phyloP scores from a whole-genome alignment of 2,113 vertebrate species.

The Argyrosomus japonicus region DNA sequence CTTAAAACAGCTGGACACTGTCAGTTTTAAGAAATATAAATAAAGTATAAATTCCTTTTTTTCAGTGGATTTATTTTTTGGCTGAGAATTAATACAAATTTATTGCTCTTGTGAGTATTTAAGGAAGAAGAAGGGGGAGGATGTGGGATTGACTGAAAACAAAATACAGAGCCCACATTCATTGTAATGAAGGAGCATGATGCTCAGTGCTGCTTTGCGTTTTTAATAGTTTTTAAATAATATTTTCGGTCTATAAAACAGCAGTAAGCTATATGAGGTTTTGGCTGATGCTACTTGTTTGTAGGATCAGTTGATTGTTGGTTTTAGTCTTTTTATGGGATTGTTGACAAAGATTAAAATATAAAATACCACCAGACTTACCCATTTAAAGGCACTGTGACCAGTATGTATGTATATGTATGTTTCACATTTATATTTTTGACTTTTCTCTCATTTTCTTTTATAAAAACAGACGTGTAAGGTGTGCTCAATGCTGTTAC shows the following conservation, averaged over 20 bases:
- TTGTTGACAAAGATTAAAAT: neutral
- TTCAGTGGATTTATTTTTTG: neutral
- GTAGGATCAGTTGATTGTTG: neutral
- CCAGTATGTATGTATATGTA: neutral
- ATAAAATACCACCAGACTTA: neutral
- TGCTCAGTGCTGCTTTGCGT: neutral
- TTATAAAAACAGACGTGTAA: slow-evolving; percentile 88
- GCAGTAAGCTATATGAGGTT: neutral
- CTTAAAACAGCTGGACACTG: neutral
- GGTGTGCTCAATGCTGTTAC: slow-evolving; percentile 95
- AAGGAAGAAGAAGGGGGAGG: neutral
- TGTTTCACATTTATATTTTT: neutral
- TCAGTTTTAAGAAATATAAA: no score
- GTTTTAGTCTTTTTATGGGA: neutral
- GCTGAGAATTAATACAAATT: neutral
- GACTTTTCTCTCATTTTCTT: neutral
- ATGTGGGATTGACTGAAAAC: neutral
- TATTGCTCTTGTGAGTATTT: neutral
- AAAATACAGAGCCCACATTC: neutral
- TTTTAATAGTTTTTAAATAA: neutral
- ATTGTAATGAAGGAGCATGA: neutral
- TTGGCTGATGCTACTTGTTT: neutral
- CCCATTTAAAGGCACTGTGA: neutral
- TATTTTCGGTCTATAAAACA: neutral
- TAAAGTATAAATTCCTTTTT: no score